Base-by-base conservation (phyloP, 2,113 vertebrate genomes). In the Abramis brama region DNA sequence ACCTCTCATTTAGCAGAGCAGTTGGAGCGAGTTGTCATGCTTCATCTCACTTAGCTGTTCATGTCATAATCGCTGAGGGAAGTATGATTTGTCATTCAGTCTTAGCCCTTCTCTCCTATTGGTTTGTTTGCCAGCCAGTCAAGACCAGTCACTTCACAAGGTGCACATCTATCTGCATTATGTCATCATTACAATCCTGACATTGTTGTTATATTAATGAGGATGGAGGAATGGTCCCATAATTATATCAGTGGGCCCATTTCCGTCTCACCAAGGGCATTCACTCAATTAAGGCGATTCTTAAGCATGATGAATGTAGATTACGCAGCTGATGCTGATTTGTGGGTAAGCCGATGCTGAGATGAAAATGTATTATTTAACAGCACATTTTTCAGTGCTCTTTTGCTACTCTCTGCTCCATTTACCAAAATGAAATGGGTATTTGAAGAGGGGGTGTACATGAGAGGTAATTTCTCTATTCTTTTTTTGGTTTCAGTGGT, bases 401-500 rank as follows among this genome's bases (percentile, higher is more conserved):
- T 57, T 43, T 66, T 55, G 52, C 27, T 62, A 15, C 25, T 57
- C 50, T 84, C 50, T 19, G n/a, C 57, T 57, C 11, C 33, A 50
- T 81, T 66, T 60, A 21, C 23, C 12, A 23, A n/a, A 23, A 15
- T 85, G 2, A 64, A 74, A 57, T 81, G 70, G 36, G 76, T 33
- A 33, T 83, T 23, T 45, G 52, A 11, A 5, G 36, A 27, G 55
- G 52, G 8, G 25, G 23, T 79, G 33, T 68, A 83, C 71, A 74
- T n/a, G 57, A 36, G 43, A 64, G 74, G 45, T 88, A 2, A 74
- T 83, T 70, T 68, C 2, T 21, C 30, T n/a, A 11, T 6, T 23
- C 2, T 76, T 39, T 57, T 70, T 62, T 86, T n/a, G 87, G 91
- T 92, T 91, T 88, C 86, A 96, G 96, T 87, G 57, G 60, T 57